Percentiles rank a stretch among this genome's conserved stretches.
These are phyloP conservation scores for Drosophila triauraria DNA, from an alignment of 1,140 invertebrate genomes.

Conservation along the genomic window DNA sequence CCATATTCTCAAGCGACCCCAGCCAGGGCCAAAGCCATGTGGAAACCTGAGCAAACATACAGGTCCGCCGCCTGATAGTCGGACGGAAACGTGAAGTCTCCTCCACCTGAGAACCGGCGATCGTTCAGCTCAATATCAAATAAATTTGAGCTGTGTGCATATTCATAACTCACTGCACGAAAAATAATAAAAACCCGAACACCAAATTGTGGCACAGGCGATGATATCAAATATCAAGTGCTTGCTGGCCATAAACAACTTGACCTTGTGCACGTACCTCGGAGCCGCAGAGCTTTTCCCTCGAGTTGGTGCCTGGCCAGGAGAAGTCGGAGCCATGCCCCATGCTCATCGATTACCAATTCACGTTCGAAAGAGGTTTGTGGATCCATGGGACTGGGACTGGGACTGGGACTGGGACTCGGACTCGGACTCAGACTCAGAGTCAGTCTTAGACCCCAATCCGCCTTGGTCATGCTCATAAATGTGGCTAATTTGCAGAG, in stretches of 20 bases:
- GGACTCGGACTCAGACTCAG: too few relatives aligned
- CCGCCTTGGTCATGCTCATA: constrained; percentile 72
- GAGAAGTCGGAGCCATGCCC: constrained; percentile 42
- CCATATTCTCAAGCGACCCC: neutral
- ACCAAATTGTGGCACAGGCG: constrained; percentile 35
- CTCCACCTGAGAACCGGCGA: constrained; percentile 42
- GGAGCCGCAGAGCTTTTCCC: constrained; percentile 22
- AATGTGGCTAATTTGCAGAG: constrained; percentile 75
- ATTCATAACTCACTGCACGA: constrained; percentile 69
- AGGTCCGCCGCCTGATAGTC: constrained; percentile 9
- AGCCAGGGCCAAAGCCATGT: constrained; percentile 7
- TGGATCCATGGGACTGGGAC: constrained; percentile 11
- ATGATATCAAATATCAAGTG: constrained; percentile 81
- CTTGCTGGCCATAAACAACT: constrained; percentile 78
- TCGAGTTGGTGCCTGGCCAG: constrained; percentile 12
- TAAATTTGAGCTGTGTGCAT: constrained; percentile 64
- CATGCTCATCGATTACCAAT: constrained; percentile 76
- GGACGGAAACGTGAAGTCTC: constrained; percentile 26
- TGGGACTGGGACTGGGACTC: neutral
- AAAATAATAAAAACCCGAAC: constrained; percentile 45
- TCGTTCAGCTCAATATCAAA: constrained; percentile 71
- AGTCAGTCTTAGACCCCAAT: constrained; percentile 20
- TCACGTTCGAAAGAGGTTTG: constrained; percentile 58
- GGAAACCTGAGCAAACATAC: constrained; percentile 27
- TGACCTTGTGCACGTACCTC: constrained; percentile 77